These are phyloP conservation scores for Rhinogobius similis DNA, from an alignment of 2,113 vertebrate species.

Conservation along the genomic window DNA sequence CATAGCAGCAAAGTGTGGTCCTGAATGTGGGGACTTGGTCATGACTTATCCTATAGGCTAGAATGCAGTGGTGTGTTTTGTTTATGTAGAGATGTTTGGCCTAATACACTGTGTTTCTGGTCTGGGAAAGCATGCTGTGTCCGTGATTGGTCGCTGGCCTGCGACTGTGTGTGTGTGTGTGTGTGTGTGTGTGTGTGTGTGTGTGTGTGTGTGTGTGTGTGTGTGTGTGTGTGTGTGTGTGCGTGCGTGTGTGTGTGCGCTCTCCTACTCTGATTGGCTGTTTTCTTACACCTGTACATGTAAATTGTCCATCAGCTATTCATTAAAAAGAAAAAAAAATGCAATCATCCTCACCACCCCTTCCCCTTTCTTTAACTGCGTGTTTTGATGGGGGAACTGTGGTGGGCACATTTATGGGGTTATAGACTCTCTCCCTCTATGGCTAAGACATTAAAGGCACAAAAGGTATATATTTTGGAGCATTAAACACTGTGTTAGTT, in stretches of 20 bases:
- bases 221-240: neutral
- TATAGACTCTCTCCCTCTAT: constrained; percentile 69
- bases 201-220: constrained; percentile 22
- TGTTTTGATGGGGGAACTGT: constrained; percentile 60
- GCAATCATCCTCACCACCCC: constrained; percentile 57
- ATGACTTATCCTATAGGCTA: constrained; percentile 76
- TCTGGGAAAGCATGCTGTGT: constrained; percentile 71
- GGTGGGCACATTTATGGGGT: constrained; percentile 57
- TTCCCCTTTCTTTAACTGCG: constrained; percentile 71
- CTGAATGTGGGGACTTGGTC: constrained; percentile 76
- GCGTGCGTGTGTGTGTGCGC: constrained; percentile 22
- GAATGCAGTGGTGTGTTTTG: constrained; percentile 75
- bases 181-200: constrained; percentile 24
- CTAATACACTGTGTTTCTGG: constrained; percentile 57
- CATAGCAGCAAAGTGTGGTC: constrained; percentile 74
- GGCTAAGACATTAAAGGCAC: constrained; percentile 30
- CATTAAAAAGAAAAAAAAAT: constrained; percentile 64
- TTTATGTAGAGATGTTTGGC: constrained; percentile 57
- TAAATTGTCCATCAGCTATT: constrained; percentile 59
- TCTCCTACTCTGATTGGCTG: constrained; percentile 68
- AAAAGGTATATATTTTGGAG: constrained; percentile 18
- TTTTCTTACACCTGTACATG: constrained; percentile 64
- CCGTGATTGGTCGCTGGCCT: constrained; percentile 62
- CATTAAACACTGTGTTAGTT: constrained; percentile 47
- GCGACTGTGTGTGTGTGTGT: constrained; percentile 26